Percentiles rank a stretch among this genome's conserved stretches.
Conservation (phyloP, 2,113 vertebrate species). For the Hippocampus abdominalis region DNA sequence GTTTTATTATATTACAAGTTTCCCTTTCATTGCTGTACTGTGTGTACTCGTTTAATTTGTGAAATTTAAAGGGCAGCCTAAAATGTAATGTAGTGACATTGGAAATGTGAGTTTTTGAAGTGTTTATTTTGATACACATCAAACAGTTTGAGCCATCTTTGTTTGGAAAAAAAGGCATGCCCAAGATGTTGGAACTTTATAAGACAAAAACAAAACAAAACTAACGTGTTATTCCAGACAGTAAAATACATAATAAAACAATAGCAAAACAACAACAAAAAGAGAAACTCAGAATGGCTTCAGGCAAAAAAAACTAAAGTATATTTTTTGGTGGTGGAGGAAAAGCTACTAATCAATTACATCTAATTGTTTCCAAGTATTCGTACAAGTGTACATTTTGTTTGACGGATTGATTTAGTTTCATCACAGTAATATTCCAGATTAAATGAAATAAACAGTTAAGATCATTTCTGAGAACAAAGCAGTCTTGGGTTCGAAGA, state of each 20-base stretch:
- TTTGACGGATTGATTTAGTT: not conserved
- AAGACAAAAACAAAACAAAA: not conserved
- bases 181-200: not conserved
- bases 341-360: not conserved
- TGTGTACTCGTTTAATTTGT: no score
- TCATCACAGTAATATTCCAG: not conserved
- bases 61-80: not conserved
- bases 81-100: not conserved
- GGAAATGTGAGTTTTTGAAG: not conserved
- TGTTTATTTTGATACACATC: conserved; percentile 47
- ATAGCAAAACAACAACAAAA: not conserved
- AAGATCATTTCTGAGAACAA: conserved; percentile 2
- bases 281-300: no score
- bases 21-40: not conserved
- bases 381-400: not conserved
- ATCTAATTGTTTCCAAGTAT: not conserved
- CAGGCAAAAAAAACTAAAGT: no score
- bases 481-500: not conserved
- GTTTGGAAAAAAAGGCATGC: not conserved
- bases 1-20: not conserved
- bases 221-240: not conserved
- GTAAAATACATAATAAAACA: not conserved
- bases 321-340: not conserved
- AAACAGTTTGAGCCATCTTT: not conserved
- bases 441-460: conserved; percentile 11